Evolutionary conservation across 2,888 invertebrate genomes (phyloP).

Genomic region (Apeira syringaria): DNA sequence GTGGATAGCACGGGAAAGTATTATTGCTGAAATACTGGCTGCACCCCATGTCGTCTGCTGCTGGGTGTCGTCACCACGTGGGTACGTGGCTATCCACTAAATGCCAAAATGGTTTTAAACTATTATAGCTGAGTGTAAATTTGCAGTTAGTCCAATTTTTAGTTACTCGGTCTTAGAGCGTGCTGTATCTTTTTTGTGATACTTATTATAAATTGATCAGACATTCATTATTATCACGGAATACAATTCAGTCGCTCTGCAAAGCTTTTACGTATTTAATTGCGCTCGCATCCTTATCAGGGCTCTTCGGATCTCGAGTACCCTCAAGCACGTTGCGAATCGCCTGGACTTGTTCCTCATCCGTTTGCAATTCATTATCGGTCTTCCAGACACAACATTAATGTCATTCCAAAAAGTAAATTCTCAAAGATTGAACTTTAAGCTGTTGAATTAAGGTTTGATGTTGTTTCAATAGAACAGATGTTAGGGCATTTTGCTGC

Average conservation of each 20-base stretch:
- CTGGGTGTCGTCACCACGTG: no score
- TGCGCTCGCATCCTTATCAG: slow-evolving; percentile 25
- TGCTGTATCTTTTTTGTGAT: no score
- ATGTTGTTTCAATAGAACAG: slow-evolving; percentile 35
- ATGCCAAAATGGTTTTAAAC: no score
- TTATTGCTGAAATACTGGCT: no score
- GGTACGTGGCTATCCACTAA: no score
- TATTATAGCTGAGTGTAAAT: no score
- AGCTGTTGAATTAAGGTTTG: slow-evolving; percentile 26
- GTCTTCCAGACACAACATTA: slow-evolving; percentile 67
- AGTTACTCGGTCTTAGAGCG: no score
- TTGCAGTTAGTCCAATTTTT: no score
- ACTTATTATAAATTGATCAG: no score
- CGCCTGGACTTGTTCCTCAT: slow-evolving; percentile 69
- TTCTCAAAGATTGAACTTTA: slow-evolving; percentile 37
- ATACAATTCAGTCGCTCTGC: not conserved
- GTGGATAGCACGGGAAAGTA: no score
- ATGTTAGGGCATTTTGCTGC: slow-evolving; percentile 71
- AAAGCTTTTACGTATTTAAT: slow-evolving; percentile 19
- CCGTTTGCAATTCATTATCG: slow-evolving; percentile 77
- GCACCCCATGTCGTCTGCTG: no score
- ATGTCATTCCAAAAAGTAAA: slow-evolving; percentile 50
- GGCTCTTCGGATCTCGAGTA: slow-evolving; percentile 43
- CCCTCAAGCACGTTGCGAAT: slow-evolving; percentile 56
- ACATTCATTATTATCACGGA: not conserved